Evolutionary conservation across 2,888 invertebrate species (phyloP), one percentile per base, ranked within the genome.

Genomic region (Ennomos fuscantarius): DNA sequence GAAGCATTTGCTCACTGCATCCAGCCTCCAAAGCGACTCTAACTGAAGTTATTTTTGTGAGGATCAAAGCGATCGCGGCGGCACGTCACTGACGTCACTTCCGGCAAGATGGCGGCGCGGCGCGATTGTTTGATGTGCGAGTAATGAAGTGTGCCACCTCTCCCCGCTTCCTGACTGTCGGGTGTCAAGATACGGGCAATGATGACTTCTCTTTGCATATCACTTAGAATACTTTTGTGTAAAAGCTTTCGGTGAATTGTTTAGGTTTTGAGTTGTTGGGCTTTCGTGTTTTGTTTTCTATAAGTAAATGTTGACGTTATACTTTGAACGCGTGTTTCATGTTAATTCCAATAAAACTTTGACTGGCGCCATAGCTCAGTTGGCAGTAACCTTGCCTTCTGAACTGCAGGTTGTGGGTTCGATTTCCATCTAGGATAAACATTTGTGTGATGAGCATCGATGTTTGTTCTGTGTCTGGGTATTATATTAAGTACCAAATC

Each of bases 71-170:
- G 84, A 88, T 85, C 79, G 82, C 69, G 73, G 73, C 73, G 74
- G 76, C 75, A 79, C 83, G 84, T 82, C 85, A 82, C 77, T 85
- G 86, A 87, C 82, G 84, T 87, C 85, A 89, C 87, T 85, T 91
- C 91, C 91, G 88, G 78, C 84, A 88, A 90, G 90, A 90, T 90
- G 91, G 89, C 89, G 89, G 81, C 84, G 73, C 76, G 76, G 78
- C 74, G 73, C 83, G 87, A 90, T 92, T 92, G 92, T 92, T 92
- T 92, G 92, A 92, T 89, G 88, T 86, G 83, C 86, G 86, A 87
- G 92, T 92, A 92, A 93, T 92, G 92, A 92, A 92, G 92, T 92
- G 86, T 89, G 86, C 84, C 87, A 86, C 81, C 84, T 84, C 88
- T 84, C 86, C 58, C 81, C 80, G 82, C 79, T 86, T 87, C 87